Percentiles rank a stretch among this genome's conserved stretches.
Conservation (phyloP, 2,113 vertebrate genomes). For the Spheniscus mendiculus region DNA sequence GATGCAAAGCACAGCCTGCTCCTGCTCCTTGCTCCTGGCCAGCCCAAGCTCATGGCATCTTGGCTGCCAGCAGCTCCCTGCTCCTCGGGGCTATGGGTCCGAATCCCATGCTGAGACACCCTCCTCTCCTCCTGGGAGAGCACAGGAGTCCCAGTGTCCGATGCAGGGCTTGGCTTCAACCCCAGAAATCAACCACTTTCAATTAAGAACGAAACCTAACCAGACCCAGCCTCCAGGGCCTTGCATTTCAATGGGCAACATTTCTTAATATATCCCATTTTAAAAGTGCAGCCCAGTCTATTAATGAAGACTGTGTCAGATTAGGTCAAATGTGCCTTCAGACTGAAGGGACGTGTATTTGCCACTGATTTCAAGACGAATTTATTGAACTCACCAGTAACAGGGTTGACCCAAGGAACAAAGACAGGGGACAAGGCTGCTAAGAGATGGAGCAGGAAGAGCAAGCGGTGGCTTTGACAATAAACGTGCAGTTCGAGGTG, state of each 20-base stretch:
- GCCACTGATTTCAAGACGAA: neutral
- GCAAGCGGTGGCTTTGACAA: neutral
- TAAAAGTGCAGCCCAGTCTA: neutral
- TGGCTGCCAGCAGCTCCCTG: neutral
- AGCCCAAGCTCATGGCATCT: neutral
- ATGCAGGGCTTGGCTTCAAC: neutral
- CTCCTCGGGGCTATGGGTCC: neutral
- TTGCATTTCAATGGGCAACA: neutral
- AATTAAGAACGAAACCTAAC: neutral
- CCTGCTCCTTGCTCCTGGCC: neutral
- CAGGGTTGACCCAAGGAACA: neutral
- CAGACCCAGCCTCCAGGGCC: neutral
- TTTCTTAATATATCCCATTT: neutral
- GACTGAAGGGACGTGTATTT: neutral
- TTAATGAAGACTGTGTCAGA: neutral
- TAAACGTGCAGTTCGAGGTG: neutral
- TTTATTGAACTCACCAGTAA: neutral
- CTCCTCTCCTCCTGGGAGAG: neutral
- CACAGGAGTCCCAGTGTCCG: neutral
- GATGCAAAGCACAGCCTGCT: neutral
- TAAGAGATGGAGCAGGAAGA: neutral
- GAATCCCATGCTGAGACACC: accelerated
- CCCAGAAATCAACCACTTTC: neutral
- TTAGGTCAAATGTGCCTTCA: neutral
- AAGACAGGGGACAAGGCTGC: neutral